These are phyloP conservation scores for Amblyopsis rosae DNA, from an alignment of 2,113 vertebrate genomes.

Conservation along the genomic window DNA sequence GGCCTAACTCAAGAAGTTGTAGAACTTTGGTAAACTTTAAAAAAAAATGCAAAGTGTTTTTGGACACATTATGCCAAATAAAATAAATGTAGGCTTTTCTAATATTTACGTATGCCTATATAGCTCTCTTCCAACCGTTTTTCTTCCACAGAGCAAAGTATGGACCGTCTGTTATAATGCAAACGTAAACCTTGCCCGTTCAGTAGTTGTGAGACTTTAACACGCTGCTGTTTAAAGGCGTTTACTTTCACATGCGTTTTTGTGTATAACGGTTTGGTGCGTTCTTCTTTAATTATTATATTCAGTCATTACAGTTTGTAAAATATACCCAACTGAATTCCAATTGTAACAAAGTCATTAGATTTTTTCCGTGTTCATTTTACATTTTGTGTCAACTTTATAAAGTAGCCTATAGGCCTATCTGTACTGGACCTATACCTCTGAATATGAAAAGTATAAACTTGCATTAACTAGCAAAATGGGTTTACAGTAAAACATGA, in stretches of 20 bases:
- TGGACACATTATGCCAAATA: constrained; percentile 10
- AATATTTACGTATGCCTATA: no score
- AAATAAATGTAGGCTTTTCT: constrained; percentile 5
- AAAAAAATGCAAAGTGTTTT: constrained; percentile 17
- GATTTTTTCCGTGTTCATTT: neutral
- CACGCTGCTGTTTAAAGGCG: neutral
- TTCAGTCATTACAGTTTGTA: neutral
- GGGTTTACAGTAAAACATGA: no score
- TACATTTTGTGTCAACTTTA: neutral
- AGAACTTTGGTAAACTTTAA: neutral
- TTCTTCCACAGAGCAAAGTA: no score
- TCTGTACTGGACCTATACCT: neutral
- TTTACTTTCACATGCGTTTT: neutral
- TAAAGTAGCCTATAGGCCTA: neutral
- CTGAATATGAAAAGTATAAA: neutral
- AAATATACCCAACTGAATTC: neutral
- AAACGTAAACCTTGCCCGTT: constrained; percentile 11
- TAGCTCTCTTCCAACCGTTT: no score
- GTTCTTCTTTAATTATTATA: neutral
- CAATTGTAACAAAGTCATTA: neutral
- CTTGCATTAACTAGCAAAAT: no score
- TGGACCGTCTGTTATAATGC: no score
- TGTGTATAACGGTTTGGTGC: neutral
- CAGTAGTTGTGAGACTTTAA: constrained; percentile 21
- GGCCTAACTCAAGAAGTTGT: neutral